Evolutionary conservation across 2,113 vertebrate species (phyloP), one percentile per base, ranked within the genome.

Genomic region (Mobula birostris): DNA sequence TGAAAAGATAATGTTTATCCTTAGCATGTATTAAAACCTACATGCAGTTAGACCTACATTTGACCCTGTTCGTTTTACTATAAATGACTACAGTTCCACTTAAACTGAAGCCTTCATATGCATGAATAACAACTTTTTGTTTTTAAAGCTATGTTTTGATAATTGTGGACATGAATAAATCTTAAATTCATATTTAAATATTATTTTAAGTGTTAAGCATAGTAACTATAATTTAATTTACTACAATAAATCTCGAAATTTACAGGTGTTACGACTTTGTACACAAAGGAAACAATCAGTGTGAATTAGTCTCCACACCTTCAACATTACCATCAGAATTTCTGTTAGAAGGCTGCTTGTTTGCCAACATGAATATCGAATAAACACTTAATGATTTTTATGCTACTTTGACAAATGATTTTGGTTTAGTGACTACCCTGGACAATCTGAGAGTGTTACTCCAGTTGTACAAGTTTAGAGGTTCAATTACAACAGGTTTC

Each of bases 11-110:
- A 48, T 96, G 95, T 95, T 96, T 95, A 95, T 95, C 94, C 95
- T 94, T 94, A 95, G 94, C 94, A 95, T 95, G 96, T 96, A 96
- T 90, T 95, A 96, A 97, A 96, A 96, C 96, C 95, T 96, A 96
- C 95, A 94, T 74, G 94, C 92, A 96, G 95, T 95, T 77, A 94
- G 95, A 94, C 94, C 94, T 95, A 95, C 87, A 94, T 94, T 95
- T 96, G 95, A 97, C 96, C 96, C 97, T 97, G 95, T 95, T 94
- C 95, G 40, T 96, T 95, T 95, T 19, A 93, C 74, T 74, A 74
- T 74, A 40, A 93, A 93, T 93, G 90, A 21, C 68, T 93, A 72
- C 36, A 74, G 48, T 48, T 74, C 9, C 61, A 74, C 72, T 74
- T 74, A 19, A 76, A 56, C 21, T 48, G 36, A 74, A 76, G 40